Evolutionary conservation across 2,797 vertebrate genomes (phyloP), one percentile per base, ranked within the genome.

Genomic region (Anableps anableps): DNA sequence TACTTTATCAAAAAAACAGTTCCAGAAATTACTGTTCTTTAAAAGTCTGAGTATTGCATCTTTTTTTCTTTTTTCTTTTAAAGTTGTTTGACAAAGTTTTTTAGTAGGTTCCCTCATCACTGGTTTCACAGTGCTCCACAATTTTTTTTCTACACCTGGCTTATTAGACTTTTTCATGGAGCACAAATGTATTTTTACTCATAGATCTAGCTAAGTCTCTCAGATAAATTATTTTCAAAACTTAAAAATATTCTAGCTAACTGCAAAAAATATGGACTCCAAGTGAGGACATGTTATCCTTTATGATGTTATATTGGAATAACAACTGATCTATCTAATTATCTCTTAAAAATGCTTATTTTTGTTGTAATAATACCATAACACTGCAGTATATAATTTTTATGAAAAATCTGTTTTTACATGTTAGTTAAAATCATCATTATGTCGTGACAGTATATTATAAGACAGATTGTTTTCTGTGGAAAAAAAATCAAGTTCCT

Each of bases 1-100:
- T 85, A n/a, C 47, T 88, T 89, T 53, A 75, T 78, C 47, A 80
- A 71, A 70, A 81, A 80, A 55, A 66, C 48, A 51, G 64, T 72
- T 80, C 72, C 74, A 76, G 0, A 1, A 81, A 58, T 36, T 76
- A 84, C 48, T 48, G 53, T 48, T 38, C 76, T 83, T 73, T 74
- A 82, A 47, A 75, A 0, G 1, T 58, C 29, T 55, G 19, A 78
- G 38, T 7, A 43, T 43, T n/a, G 13, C 10, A 53, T 9, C 3
- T 53, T 23, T 51, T 53, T 4, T 55, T 55, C 3, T 53, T n/a
- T 9, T 45, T 45, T 45, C 10, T 45, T 80, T 80, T 74, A 34
- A 23, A 45, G 71, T 64, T 41, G 47, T 29, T 76, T 11, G 74
- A 73, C 23, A 6, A 19, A 47, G 1, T 64, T 64, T 64, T 19